These are phyloP conservation scores for Gastracanthus pulcherrimus DNA, from an alignment of 2,888 invertebrate species.

Conservation along the genomic window DNA sequence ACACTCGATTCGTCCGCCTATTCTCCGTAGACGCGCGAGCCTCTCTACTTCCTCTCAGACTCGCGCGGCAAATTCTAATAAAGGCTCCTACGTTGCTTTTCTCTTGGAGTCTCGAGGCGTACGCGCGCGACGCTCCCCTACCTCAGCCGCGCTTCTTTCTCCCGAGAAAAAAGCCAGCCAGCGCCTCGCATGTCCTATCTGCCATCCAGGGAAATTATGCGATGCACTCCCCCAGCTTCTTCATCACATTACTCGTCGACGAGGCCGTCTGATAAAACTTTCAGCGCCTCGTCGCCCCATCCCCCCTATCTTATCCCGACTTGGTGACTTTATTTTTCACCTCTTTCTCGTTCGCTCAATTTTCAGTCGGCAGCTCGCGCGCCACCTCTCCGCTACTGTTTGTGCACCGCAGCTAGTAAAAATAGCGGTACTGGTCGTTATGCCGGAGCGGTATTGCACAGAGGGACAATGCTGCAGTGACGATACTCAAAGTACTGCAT, in stretches of 20 bases:
- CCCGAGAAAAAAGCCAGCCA: not conserved
- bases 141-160: not conserved
- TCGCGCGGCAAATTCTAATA: not conserved
- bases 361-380: not conserved
- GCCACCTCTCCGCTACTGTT: too few species aligned
- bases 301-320: slow-evolving; percentile 9
- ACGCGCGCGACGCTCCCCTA: not conserved
- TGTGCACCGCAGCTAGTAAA: too few species aligned
- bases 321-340: not conserved
- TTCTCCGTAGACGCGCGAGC: not conserved
- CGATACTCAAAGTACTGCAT: not conserved
- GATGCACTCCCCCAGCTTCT: slow-evolving; percentile 55
- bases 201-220: slow-evolving; percentile 60
- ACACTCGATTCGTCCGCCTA: not conserved
- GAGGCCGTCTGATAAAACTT: slow-evolving; percentile 33
- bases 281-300: slow-evolving; percentile 15
- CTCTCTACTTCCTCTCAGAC: too few species aligned
- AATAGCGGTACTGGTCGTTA: too few species aligned
- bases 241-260: slow-evolving; percentile 57
- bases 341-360: not conserved
- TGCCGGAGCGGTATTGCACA: too few species aligned
- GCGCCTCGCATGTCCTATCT: slow-evolving; percentile 39
- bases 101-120: too few species aligned
- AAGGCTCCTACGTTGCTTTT: too few species aligned
- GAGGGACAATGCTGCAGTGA: not conserved